Base-by-base conservation (phyloP, 2,113 vertebrate species). In the Catharus fuscescens region DNA sequence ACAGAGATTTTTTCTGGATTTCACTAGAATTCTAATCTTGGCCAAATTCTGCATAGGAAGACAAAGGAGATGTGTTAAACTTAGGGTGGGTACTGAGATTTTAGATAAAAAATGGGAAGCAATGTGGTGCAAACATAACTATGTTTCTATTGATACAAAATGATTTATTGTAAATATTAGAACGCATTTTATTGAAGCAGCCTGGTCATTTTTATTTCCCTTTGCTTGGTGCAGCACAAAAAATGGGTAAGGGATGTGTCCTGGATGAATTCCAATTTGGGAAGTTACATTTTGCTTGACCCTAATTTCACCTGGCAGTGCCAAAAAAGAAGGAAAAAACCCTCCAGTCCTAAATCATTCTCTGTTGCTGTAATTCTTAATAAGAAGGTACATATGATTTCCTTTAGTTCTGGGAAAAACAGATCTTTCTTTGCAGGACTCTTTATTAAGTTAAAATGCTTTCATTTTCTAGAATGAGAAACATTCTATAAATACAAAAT, bases 271-370 rank as follows among this genome's bases (percentile, higher is more conserved):
- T 96, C 80, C 81, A 86, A 2, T 60, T 78, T 72, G 54, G 38
- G 48, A 96, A 88, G 89, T 88, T 92, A 57, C 38, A 61, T 81
- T 88, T 95, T 86, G 3, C 28, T 36, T 90, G 72, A 95, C 86
- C 60, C 44, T 76, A 71, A 90, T 60, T 84, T 96, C 76, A 95
- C 60, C 56, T 12, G 36, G 38, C 10, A 53, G 42, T 53, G 40
- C 31, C 74, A 78, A 71, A 94, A 84, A 53, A 76, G 17, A 47
- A 64, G 13, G 25, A 36, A 83, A 91, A 91, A 79, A 38, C 3
- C 60, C 36, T 88, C 15, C 25, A 71, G 42, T 78, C 19, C 21
- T 73, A 83, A 93, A 67, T 67, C 10, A 18, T 66, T 72, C 60
- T 80, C 15, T 19, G 4, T 54, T 83, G 12, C 56, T 78, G 18